Evolutionary conservation across 2,888 invertebrate genomes (phyloP), one percentile per base, ranked within the genome.

Genomic region (Eupsilia transversa): DNA sequence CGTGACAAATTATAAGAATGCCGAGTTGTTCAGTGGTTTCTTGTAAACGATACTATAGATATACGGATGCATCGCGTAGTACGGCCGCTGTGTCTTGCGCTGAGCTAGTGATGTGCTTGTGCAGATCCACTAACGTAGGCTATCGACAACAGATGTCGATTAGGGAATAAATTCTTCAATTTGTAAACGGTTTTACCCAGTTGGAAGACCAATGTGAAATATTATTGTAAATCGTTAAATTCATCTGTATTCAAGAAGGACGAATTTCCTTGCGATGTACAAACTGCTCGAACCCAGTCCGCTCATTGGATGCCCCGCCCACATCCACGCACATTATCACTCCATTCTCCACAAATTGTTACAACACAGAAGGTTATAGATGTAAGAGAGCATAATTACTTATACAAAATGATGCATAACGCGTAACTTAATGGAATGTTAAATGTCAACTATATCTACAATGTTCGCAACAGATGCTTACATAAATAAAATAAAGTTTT

Each of bases 381-480:
- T 77, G 57, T 71, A 69, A 86, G 81, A 83, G 74, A 82, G 83
- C 80, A 57, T 66, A 49, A 64, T 66, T 52, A 72, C 64, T 67
- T 54, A 65, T 56, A 59, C 33, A 77, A 63, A 65, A 71, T 63
- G 23, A 72, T 72, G 46, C 63, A 66, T 33, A 76, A 79, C n/a
- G 41, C 60, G 10, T 69, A 77, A 82, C 70, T 74, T 78, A 86
- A 74, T 86, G 87, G 87, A 87, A 87, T 87, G 87, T 86, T 79
- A 72, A 74, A 75, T 56, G 61, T 61, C 57, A 77, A 74, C 67
- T 77, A 82, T 60, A 74, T 60, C 73, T 81, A 77, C 80, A 64
- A 54, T 54, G 38, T 60, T 60, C 14, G 68, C 73, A 70, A 78
- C 63, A 64, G 33, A 73, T 72, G 57, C 61, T 70, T 77, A 76